phyloP scores from a whole-genome alignment of 2,888 invertebrate genomes.

The Drosophila mimica region DNA sequence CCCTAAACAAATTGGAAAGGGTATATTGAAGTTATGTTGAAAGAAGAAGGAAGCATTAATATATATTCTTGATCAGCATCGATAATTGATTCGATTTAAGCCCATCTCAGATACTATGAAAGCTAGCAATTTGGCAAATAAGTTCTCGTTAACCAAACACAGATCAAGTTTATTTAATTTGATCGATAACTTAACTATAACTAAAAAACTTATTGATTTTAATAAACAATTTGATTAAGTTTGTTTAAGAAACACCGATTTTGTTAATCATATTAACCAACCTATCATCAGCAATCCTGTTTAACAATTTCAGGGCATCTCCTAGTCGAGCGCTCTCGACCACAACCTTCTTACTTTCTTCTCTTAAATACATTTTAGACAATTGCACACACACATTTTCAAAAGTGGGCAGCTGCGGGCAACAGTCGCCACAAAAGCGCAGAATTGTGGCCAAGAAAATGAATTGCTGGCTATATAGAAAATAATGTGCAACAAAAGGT shows the following conservation, averaged over 20 bases:
- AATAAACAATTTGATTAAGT: background rate
- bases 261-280: background rate
- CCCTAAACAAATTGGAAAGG: background rate
- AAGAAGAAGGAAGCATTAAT: background rate
- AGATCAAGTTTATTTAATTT: background rate
- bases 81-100: background rate
- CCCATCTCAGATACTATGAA: background rate
- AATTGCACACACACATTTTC: conserved; percentile 51
- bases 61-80: background rate
- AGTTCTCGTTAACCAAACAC: background rate
- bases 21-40: background rate
- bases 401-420: background rate
- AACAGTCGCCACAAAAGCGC: conserved; percentile 16
- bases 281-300: background rate
- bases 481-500: conserved; percentile 3
- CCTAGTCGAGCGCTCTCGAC: background rate
- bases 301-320: background rate
- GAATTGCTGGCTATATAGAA: background rate
- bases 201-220: too few species aligned
- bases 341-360: background rate
- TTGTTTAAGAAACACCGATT: background rate
- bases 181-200: too few species aligned
- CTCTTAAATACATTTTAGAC: conserved; percentile 68
- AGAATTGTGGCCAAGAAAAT: conserved; percentile 15
- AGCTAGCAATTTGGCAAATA: background rate